These are phyloP conservation scores for Acrobasis repandana DNA, from an alignment of 2,888 invertebrate genomes.

Conservation along the genomic window DNA sequence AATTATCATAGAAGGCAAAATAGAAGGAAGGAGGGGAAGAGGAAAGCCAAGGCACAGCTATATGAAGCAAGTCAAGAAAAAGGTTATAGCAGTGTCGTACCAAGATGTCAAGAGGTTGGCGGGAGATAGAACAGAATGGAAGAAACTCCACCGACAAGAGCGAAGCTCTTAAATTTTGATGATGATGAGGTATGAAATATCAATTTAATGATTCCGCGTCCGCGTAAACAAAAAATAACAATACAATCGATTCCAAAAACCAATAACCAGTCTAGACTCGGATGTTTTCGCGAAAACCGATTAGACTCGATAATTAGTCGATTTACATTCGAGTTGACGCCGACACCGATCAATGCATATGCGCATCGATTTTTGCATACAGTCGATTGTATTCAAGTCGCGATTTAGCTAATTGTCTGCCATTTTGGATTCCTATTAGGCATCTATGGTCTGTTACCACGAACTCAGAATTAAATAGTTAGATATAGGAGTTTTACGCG, in stretches of 20 bases:
- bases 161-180: too few relatives aligned
- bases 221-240: conserved; percentile 17
- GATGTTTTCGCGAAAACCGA: conserved; percentile 46
- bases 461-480: background rate
- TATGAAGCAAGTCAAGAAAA: too few relatives aligned
- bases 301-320: conserved; percentile 35
- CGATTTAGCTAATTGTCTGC: conserved; percentile 65
- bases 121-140: too few relatives aligned
- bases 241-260: conserved; percentile 2
- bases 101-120: too few relatives aligned
- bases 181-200: too few relatives aligned
- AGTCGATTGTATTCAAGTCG: conserved; percentile 53
- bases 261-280: conserved; percentile 14
- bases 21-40: too few relatives aligned
- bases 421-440: conserved; percentile 49
- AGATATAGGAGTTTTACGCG: too few relatives aligned
- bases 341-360: conserved; percentile 48
- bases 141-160: too few relatives aligned
- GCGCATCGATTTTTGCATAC: conserved; percentile 59
- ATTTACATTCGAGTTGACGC: conserved; percentile 37
- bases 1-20: too few relatives aligned
- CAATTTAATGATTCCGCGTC: conserved; percentile 26
- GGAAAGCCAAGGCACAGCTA: too few relatives aligned
- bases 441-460: background rate
- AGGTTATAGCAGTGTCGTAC: too few relatives aligned